Conservation (phyloP, 2,888 invertebrate genomes). For the Eueremaeus valkanovi region DNA sequence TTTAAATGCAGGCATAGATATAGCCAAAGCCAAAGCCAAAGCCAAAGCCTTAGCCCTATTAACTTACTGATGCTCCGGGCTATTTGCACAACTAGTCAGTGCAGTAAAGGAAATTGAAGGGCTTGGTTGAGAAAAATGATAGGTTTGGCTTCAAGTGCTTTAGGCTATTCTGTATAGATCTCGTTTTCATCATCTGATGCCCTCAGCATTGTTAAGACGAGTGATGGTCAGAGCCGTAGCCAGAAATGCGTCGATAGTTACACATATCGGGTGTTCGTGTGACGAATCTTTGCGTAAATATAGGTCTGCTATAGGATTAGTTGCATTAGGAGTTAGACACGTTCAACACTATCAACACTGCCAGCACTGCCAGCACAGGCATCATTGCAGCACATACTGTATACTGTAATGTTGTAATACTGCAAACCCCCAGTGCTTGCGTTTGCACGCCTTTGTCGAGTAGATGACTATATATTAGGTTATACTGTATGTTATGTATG, state of each 20-base stretch:
- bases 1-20: no score
- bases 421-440: slow-evolving; percentile 10
- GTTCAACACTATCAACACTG: background rate
- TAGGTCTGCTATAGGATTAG: slow-evolving; percentile 34
- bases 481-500: slow-evolving; percentile 20
- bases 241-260: slow-evolving; percentile 26
- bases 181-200: slow-evolving; percentile 30
- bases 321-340: background rate
- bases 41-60: slow-evolving; percentile 28
- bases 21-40: no score
- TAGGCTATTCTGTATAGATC: slow-evolving; percentile 35
- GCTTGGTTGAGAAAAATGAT: slow-evolving; percentile 35
- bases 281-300: slow-evolving; percentile 27
- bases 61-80: slow-evolving; percentile 22
- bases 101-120: slow-evolving; percentile 35
- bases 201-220: slow-evolving; percentile 26
- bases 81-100: slow-evolving; percentile 33
- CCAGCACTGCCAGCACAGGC: background rate
- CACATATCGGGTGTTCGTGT: slow-evolving; percentile 31
- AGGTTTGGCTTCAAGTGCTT: slow-evolving; percentile 26
- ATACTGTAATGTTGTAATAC: no score
- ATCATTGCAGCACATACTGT: no score
- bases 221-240: slow-evolving; percentile 29
- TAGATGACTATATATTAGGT: slow-evolving; percentile 26
- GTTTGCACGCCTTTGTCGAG: slow-evolving; percentile 32